Conservation (phyloP, 2,888 invertebrate genomes). For the Melieria omissa region DNA sequence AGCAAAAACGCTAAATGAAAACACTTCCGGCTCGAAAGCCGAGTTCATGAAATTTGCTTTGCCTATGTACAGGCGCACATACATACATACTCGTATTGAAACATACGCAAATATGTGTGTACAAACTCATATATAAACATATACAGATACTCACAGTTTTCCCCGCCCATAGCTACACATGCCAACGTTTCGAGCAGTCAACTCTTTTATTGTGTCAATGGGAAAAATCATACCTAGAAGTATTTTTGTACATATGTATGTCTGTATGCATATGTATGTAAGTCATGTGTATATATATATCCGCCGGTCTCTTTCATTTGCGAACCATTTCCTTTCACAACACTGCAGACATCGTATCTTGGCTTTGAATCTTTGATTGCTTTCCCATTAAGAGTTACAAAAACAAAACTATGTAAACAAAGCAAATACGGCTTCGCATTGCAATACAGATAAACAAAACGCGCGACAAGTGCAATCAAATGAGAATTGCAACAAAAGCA, state of each 20-base stretch:
- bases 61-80: neutral
- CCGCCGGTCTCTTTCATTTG: too few species aligned
- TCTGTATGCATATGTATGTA: too few species aligned
- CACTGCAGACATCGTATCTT: constrained; percentile 45
- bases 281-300: too few species aligned
- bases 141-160: neutral
- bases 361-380: constrained; percentile 49
- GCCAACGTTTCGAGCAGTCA: constrained; percentile 15
- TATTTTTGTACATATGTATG: neutral
- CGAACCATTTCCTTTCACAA: too few species aligned
- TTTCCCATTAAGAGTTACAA: constrained; percentile 32
- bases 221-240: constrained; percentile 26
- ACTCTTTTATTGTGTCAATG: constrained; percentile 32
- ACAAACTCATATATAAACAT: too few species aligned
- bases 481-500: too few species aligned
- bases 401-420: constrained; percentile 30
- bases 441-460: neutral
- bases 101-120: too few species aligned
- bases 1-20: constrained; percentile 24
- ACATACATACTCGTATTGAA: neutral
- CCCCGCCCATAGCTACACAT: constrained; percentile 7
- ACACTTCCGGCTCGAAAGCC: constrained; percentile 26
- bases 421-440: constrained; percentile 26
- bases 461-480: too few species aligned
- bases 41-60: constrained; percentile 30